These are phyloP conservation scores for Lampropteryx suffumata DNA, from an alignment of 2,888 invertebrate species.

Conservation along the genomic window DNA sequence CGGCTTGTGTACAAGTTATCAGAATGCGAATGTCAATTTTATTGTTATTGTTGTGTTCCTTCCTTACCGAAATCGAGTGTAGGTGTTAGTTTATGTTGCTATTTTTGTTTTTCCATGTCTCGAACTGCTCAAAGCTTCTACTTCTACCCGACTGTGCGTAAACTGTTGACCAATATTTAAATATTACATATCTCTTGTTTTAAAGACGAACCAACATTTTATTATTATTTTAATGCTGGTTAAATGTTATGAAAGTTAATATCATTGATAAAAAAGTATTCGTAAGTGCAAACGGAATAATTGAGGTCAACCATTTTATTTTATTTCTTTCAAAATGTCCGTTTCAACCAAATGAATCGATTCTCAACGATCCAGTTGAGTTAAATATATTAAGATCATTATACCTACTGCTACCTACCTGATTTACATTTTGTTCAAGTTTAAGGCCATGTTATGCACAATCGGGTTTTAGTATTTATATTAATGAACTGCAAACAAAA, in stretches of 20 bases:
- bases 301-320: too few relatives aligned
- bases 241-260: too few relatives aligned
- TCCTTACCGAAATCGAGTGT: background rate
- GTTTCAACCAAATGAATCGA: background rate
- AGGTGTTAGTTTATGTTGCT: background rate
- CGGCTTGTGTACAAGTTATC: constrained; percentile 24
- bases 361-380: background rate
- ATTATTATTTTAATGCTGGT: too few relatives aligned
- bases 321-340: background rate
- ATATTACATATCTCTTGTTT: too few relatives aligned
- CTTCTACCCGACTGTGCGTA: constrained; percentile 1
- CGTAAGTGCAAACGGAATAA: too few relatives aligned
- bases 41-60: background rate
- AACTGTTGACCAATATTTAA: too few relatives aligned
- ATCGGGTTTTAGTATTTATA: background rate
- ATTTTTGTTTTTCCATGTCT: background rate
- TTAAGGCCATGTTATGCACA: background rate
- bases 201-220: too few relatives aligned
- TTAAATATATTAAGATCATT: too few relatives aligned
- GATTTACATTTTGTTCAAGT: too few relatives aligned
- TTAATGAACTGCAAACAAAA: constrained; percentile 1
- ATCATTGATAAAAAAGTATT: too few relatives aligned
- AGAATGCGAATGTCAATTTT: constrained; percentile 28
- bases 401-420: too few relatives aligned
- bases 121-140: constrained; percentile 4